Evolutionary conservation across 1,140 invertebrate species (phyloP).

Genomic region (Saccostrea glomerata): DNA sequence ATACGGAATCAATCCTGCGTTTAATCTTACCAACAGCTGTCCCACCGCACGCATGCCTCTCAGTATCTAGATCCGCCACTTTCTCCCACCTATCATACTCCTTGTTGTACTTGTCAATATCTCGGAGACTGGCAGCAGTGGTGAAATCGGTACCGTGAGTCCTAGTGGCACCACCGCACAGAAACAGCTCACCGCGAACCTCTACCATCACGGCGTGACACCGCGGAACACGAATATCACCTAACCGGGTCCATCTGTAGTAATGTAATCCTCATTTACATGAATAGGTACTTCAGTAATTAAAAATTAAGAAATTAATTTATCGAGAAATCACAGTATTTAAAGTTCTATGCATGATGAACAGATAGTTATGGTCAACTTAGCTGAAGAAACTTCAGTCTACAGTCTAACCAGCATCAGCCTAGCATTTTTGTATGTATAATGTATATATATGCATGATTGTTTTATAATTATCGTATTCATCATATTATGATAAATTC

Average conservation of each 20-base stretch:
- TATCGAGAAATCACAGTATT: no score
- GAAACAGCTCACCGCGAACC: constrained; percentile 42
- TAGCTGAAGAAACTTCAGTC: no score
- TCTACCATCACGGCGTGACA: constrained; percentile 57
- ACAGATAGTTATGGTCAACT: no score
- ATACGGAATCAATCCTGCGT: no score
- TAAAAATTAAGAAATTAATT: no score
- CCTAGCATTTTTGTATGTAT: no score
- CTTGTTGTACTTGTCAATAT: constrained; percentile 56
- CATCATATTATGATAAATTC: no score
- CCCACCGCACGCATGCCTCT: constrained; percentile 57
- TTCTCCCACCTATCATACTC: constrained; percentile 52
- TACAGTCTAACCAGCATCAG: no score
- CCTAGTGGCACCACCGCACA: constrained; percentile 60
- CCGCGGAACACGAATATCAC: constrained; percentile 53
- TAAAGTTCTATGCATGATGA: no score
- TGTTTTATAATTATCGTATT: no score
- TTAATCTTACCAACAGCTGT: constrained; percentile 53
- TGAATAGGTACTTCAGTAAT: not conserved
- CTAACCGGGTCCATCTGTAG: constrained; percentile 54
- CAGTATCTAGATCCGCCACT: constrained; percentile 50
- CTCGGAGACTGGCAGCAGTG: constrained; percentile 46
- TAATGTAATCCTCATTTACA: not conserved
- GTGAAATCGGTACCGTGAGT: constrained; percentile 26
- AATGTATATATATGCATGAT: no score